Base-by-base conservation (phyloP, 2,113 vertebrate species). In the Rousettus leschenaultii region DNA sequence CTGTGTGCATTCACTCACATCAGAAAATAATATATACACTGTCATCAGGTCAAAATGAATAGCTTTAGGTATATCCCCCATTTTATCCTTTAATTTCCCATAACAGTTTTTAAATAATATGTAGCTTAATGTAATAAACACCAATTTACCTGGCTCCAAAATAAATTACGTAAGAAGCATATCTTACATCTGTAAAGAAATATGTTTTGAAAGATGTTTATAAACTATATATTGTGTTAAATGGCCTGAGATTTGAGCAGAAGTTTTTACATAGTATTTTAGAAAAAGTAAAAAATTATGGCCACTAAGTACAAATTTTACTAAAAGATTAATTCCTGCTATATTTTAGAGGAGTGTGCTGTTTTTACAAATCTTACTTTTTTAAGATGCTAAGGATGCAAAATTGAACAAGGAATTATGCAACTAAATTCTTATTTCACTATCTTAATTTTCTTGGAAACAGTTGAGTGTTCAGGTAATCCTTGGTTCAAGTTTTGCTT, bases 381-480 rank as follows among this genome's bases (percentile, higher is more conserved):
- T 95, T 88, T 65, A 86, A 48, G 22, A 86, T 86, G 35, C 85
- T 80, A 68, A 35, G 22, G 30, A 61, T 70, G 8, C 13, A 71
- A 55, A 78, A 48, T 77, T 28, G 33, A 43, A 70, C 19, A 70
- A 57, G 38, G 43, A 65, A 95, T 61, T 79, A 59, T 5, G 57
- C 11, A 26, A 79, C 68, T 83, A 53, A 78, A 91, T 93, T 96
- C 59, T 89, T 93, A 84, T 59, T 61, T 93, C 48, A 48, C 19
- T 93, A 2, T 91, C 13, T 96, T 89, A 91, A 91, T 71, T 82
- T 93, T 89, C 15, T 84, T 57, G 21, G 38, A 65, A 38, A 48
- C 40, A 16, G 7, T 66, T 73, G 3, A 96, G 2, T 86, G 13
- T 73, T 94, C 57, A 87, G 55, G 4, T 16, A 68, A 55, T 45